Percentiles rank a stretch among this genome's conserved stretches.
Conservation (phyloP, 2,797 vertebrate species). For the Ctenopoma multispine region DNA sequence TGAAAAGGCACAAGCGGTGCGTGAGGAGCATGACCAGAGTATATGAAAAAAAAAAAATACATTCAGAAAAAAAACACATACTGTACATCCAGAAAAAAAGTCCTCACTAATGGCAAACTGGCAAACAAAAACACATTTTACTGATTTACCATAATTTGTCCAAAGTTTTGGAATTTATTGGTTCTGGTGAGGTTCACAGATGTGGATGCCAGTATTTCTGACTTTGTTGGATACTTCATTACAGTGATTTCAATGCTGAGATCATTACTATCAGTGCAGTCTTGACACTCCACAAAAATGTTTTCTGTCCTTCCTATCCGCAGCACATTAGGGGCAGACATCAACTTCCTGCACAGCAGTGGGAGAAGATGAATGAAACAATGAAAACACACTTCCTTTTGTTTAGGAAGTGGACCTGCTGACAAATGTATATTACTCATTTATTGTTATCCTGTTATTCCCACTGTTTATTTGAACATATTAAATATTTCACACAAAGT, state of each 20-base stretch:
- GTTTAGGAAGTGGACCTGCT: no score
- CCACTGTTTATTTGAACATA: no score
- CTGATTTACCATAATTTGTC: slow-evolving; percentile 61
- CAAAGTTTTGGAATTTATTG: slow-evolving; percentile 49
- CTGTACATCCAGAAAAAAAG: no score
- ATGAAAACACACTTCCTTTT: not conserved
- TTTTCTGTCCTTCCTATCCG: slow-evolving; percentile 74
- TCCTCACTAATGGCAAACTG: no score
- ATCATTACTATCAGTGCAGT: slow-evolving; percentile 24
- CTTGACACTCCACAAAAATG: slow-evolving; percentile 82
- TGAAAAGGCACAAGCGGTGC: not conserved
- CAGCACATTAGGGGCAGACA: slow-evolving; percentile 79
- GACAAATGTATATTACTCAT: no score
- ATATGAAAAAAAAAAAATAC: no score
- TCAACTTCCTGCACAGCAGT: slow-evolving; percentile 57
- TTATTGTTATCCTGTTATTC: no score
- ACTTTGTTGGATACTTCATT: slow-evolving; percentile 61
- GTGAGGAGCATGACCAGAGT: not conserved
- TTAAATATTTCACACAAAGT: no score
- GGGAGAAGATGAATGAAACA: fast-evolving
- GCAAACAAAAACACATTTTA: no score
- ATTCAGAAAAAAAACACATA: not conserved
- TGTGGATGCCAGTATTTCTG: not conserved
- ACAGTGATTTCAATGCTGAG: slow-evolving; percentile 31
- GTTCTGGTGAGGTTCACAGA: slow-evolving; percentile 12